Evolutionary conservation across 2,797 vertebrate species (phyloP), one percentile per base, ranked within the genome.

Genomic region (Coregonus ussuriensis): DNA sequence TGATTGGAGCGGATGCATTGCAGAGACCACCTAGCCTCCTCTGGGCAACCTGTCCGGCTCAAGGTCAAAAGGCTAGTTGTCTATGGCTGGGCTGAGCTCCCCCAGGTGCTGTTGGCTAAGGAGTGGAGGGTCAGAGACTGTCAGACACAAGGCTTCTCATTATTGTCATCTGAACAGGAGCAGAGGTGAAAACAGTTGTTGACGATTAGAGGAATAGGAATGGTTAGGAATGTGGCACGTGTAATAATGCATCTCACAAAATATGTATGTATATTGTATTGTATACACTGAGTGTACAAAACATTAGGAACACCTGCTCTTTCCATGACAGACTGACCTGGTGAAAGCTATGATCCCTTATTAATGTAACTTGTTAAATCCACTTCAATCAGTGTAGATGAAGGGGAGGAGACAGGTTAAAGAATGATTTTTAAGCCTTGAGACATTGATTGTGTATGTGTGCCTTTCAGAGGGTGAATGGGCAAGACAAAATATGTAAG

Each of bases 1-100:
- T 72, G 47, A 54, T 53, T 53, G 56, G 41, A 66, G 47, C 72
- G 47, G 69, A 72, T 77, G 54, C 56, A 3, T 63, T 21, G 16
- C 35, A 15, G 21, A 4, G 56, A 52, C 69, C 14, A 31, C 25
- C 7, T 25, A 11, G 51, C 52, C 59, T 63, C 31, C 14, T 63
- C 21, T 21, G 18, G 29, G 25, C 16, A 15, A 14, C 25, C 67
- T 59, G 59, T 25, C 59, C 3, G 0, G 67, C 53, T 71, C 68
- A 3, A 33, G 66, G 56, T 41, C 31, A 11, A 59, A 59, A 53
- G 6, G 62, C 62, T 21, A 16, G 21, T 21, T 63, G 59, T 21
- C 9, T 1, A 63, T 21, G 59, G 1, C 21, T 25, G 59, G 59
- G 7, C 21, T 25, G 59, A 25, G 15, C 33, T 67, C n/a, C 3